phyloP scores from a whole-genome alignment of 2,888 invertebrate species.

The Drepana falcataria region DNA sequence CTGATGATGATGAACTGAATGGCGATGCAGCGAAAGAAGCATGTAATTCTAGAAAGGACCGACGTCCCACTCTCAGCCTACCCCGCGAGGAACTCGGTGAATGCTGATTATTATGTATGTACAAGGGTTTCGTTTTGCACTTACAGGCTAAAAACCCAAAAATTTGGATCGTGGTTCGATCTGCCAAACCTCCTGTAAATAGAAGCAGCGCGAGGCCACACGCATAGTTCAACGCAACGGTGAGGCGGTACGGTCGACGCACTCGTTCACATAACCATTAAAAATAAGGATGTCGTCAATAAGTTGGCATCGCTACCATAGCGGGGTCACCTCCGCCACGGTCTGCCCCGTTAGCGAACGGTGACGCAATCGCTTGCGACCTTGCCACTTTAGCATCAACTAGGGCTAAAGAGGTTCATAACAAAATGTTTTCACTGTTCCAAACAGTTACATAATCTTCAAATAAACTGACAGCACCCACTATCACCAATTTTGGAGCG shows the following conservation, averaged over 20 bases:
- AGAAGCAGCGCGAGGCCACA: slow-evolving; percentile 65
- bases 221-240: slow-evolving; percentile 49
- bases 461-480: no score
- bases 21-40: no score
- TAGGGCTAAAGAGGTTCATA: slow-evolving; percentile 19
- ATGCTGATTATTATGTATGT: no score
- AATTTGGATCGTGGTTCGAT: not conserved
- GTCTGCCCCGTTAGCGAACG: slow-evolving; percentile 32
- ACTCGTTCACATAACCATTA: slow-evolving; percentile 67
- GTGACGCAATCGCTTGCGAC: slow-evolving; percentile 26
- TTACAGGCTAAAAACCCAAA: no score
- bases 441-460: no score
- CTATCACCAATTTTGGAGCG: no score
- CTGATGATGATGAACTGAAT: no score
- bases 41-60: no score
- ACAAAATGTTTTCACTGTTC: no score
- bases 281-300: slow-evolving; percentile 79
- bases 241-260: slow-evolving; percentile 70
- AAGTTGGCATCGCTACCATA: slow-evolving; percentile 65
- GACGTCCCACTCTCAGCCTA: no score
- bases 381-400: slow-evolving; percentile 15
- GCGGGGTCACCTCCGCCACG: slow-evolving; percentile 60
- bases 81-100: no score
- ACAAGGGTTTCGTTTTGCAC: no score
- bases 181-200: slow-evolving; percentile 33